A percentile compares a stretch with the other conserved stretches of the same genome.
Conservation (phyloP, 2,113 vertebrate genomes). For the Miniopterus natalensis region DNA sequence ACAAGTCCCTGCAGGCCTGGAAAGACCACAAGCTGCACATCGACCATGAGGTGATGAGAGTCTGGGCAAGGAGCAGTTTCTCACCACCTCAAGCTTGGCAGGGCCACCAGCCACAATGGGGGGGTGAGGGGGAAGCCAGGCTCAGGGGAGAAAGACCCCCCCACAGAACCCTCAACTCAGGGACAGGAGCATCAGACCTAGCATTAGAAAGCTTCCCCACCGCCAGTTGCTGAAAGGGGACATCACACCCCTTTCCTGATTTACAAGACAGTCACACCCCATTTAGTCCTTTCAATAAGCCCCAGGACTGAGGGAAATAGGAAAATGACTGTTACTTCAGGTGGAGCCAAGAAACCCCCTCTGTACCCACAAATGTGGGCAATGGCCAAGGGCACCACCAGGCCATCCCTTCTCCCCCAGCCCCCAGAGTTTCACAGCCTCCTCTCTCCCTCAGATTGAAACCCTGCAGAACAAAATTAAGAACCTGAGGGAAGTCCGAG, state of each 20-base stretch:
- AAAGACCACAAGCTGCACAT: constrained; percentile 98
- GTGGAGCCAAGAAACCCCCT: background rate
- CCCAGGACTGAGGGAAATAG: too few species aligned
- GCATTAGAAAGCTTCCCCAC: background rate
- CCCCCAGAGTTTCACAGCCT: background rate
- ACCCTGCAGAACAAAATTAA: constrained; percentile 98
- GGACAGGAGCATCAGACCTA: background rate
- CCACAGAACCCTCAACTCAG: background rate
- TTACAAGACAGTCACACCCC: background rate
- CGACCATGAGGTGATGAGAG: constrained; percentile 94
- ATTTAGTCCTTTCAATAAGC: background rate
- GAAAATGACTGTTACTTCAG: background rate
- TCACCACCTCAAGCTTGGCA: accelerated
- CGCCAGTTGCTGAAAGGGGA: background rate
- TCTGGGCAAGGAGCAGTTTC: background rate
- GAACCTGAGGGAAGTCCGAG: constrained; percentile 96
- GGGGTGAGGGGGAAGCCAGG: background rate
- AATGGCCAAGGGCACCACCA: background rate
- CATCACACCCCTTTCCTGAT: accelerated
- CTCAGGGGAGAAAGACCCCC: background rate
- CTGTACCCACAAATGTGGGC: background rate
- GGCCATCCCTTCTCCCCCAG: background rate
- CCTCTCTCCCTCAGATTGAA: constrained; percentile 91
- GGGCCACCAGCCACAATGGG: background rate
- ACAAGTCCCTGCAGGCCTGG: constrained; percentile 97